Evolutionary conservation across 2,113 vertebrate genomes (phyloP).

Genomic region (Delphinus delphis): DNA sequence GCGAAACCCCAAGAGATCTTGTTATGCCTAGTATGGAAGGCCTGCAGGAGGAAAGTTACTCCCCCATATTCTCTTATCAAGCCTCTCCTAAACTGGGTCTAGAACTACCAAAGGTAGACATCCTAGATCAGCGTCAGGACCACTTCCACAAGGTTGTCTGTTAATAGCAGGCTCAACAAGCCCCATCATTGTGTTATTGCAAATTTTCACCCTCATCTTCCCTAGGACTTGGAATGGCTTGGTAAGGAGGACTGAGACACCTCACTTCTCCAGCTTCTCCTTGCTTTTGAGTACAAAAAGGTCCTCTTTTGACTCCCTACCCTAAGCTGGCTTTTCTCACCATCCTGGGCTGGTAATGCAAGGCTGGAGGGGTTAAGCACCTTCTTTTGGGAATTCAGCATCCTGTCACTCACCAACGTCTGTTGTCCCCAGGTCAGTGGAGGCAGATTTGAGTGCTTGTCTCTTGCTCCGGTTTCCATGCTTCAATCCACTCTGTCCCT

Average conservation of each 20-base stretch:
- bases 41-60: background rate
- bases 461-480: slow-evolving; percentile 94
- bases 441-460: slow-evolving; percentile 96
- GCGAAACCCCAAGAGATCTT: background rate
- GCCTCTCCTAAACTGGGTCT: background rate
- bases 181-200: background rate
- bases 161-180: background rate
- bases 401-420: slow-evolving; percentile 91
- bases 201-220: background rate
- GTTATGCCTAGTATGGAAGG: background rate
- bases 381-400: background rate
- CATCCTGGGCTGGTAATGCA: background rate
- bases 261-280: background rate
- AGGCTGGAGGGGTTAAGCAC: background rate
- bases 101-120: background rate
- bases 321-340: background rate
- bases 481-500: slow-evolving; percentile 94
- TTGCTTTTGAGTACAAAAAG: background rate
- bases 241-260: background rate
- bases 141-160: background rate
- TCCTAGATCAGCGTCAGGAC: background rate
- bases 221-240: background rate
- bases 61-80: background rate
- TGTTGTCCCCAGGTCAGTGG: slow-evolving; percentile 95
- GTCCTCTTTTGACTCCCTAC: background rate